These are phyloP conservation scores for Columba janthina DNA, from an alignment of 2,113 vertebrate species.

Conservation along the genomic window DNA sequence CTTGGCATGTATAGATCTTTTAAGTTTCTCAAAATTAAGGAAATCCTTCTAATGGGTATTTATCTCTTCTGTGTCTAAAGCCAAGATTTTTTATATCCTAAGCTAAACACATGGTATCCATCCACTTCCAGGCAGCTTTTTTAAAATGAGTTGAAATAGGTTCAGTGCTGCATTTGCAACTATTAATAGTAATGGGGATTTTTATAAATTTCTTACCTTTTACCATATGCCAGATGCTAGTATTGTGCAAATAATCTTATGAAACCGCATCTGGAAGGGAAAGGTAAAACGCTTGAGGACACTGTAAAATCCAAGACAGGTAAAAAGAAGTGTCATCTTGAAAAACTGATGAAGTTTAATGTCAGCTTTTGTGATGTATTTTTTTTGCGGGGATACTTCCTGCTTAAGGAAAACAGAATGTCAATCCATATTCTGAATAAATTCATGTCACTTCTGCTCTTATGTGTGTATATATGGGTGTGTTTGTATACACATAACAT, in stretches of 20 bases:
- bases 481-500: neutral
- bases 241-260: neutral
- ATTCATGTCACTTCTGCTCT: neutral
- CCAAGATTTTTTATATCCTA: neutral
- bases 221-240: neutral
- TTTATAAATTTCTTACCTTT: neutral
- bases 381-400: neutral
- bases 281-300: neutral
- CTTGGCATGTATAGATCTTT: neutral
- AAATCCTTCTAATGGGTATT: neutral
- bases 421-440: neutral
- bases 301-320: neutral
- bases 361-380: neutral
- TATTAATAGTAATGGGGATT: neutral
- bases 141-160: neutral
- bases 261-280: neutral
- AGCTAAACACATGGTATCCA: neutral
- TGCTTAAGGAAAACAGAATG: neutral
- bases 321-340: neutral
- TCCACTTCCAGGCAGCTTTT: neutral
- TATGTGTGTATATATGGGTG: neutral
- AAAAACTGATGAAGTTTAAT: neutral
- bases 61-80: neutral
- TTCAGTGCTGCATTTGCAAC: neutral
- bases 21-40: neutral